Evolutionary conservation across 1,140 invertebrate genomes (phyloP).

Genomic region (Macrotrachela quadricornifera): DNA sequence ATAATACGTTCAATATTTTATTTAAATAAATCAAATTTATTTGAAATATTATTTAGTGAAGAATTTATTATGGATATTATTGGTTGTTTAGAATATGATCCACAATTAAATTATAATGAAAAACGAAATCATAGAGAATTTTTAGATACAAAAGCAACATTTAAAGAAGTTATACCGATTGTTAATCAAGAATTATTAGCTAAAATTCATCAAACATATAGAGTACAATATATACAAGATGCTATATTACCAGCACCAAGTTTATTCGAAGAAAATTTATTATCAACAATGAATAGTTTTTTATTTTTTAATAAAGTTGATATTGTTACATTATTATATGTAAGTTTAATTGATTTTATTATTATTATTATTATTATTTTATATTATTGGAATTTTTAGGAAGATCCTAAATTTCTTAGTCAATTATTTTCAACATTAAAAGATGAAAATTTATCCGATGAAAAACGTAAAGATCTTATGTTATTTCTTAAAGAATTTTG

Average conservation of each 20-base stretch:
- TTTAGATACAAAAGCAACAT: slow-evolving; percentile 54
- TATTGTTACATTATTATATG: slow-evolving; percentile 35
- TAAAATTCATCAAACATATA: slow-evolving; percentile 97
- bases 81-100: slow-evolving; percentile 92
- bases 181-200: slow-evolving; percentile 74
- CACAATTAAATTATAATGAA: slow-evolving; percentile 29
- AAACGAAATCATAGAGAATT: slow-evolving; percentile 62
- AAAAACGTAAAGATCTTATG: slow-evolving; percentile 72
- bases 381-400: slow-evolving; percentile 34
- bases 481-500: slow-evolving; percentile 97
- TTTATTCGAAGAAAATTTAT: slow-evolving; percentile 95
- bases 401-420: slow-evolving; percentile 82
- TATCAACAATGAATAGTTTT: slow-evolving; percentile 87
- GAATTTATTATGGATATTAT: slow-evolving; percentile 92
- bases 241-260: slow-evolving; percentile 94
- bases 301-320: slow-evolving; percentile 99
- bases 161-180: slow-evolving; percentile 77
- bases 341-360: not conserved
- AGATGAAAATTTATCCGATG: slow-evolving; percentile 57
- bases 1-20: slow-evolving; percentile 98
- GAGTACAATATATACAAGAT: slow-evolving; percentile 98
- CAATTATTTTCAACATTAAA: slow-evolving; percentile 80
- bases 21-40: slow-evolving; percentile 84
- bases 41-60: slow-evolving; percentile 85
- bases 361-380: not conserved